phyloP scores from a whole-genome alignment of 2,888 invertebrate genomes.

The Spicauda simplicius region DNA sequence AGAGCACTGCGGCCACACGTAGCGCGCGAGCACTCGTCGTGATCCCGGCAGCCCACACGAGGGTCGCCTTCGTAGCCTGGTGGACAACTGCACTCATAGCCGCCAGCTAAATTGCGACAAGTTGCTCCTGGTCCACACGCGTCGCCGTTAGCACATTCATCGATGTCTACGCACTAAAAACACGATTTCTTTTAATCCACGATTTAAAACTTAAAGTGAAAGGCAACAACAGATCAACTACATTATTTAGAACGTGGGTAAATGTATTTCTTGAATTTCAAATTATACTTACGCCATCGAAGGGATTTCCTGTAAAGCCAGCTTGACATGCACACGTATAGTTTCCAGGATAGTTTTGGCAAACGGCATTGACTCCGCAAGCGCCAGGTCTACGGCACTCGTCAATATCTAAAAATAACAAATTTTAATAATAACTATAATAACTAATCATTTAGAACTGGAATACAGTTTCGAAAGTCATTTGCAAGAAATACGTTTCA shows the following conservation, averaged over 20 bases:
- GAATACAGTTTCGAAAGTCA: not conserved
- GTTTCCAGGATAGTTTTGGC: constrained; percentile 94
- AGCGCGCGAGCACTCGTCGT: constrained; percentile 90
- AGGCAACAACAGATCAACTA: too few relatives aligned
- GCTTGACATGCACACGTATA: constrained; percentile 93
- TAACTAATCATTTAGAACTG: too few relatives aligned
- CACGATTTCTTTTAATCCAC: not conserved
- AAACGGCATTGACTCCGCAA: constrained; percentile 92
- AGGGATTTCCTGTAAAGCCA: constrained; percentile 93
- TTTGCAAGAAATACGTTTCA: not conserved
- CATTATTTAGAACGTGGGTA: too few relatives aligned
- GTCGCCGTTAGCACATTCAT: constrained; percentile 90
- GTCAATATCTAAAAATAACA: constrained; percentile 88
- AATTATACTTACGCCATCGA: constrained; percentile 71
- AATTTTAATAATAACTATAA: not conserved
- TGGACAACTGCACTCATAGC: constrained; percentile 93
- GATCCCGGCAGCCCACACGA: constrained; percentile 89
- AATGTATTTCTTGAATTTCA: too few relatives aligned
- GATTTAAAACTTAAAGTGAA: not conserved
- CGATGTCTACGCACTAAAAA: constrained; percentile 90
- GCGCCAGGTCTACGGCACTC: constrained; percentile 93
- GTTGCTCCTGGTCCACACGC: constrained; percentile 92
- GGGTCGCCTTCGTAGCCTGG: constrained; percentile 93
- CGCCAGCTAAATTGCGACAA: constrained; percentile 92
- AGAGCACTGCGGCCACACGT: constrained; percentile 92